Conservation (phyloP, 2,888 invertebrate genomes). For the Mechanitis mazaeus region DNA sequence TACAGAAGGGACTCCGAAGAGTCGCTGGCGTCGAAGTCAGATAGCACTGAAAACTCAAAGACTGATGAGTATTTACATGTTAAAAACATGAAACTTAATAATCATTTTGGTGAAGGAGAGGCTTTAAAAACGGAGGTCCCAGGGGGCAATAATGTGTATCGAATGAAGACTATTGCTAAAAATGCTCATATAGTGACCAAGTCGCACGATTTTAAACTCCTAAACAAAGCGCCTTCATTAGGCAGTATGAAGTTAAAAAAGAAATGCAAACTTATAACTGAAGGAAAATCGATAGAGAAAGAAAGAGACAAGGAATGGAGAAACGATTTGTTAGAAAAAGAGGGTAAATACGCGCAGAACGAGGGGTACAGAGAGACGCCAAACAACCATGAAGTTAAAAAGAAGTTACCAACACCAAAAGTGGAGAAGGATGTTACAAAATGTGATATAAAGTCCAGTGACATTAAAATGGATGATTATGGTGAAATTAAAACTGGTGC, state of each 20-base stretch:
- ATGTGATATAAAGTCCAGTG: slow-evolving; percentile 64
- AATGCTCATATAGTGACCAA: slow-evolving; percentile 72
- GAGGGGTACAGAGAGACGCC: slow-evolving; percentile 70
- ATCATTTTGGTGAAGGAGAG: slow-evolving; percentile 56
- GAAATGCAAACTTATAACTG: slow-evolving; percentile 58
- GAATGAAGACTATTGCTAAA: slow-evolving; percentile 71
- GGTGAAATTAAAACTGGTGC: slow-evolving; percentile 55
- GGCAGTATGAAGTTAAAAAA: slow-evolving; percentile 65
- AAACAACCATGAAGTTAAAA: slow-evolving; percentile 65
- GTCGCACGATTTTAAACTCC: slow-evolving; percentile 61
- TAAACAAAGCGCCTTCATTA: slow-evolving; percentile 51
- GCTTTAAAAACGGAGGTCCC: slow-evolving; percentile 63
- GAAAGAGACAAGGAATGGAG: slow-evolving; percentile 75
- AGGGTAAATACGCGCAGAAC: slow-evolving; percentile 72
- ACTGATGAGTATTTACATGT: slow-evolving; percentile 64
- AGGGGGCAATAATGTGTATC: slow-evolving; percentile 61
- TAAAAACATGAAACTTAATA: slow-evolving; percentile 61
- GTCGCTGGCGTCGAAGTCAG: slow-evolving; percentile 52
- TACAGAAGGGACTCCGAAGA: slow-evolving; percentile 60
- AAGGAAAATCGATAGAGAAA: slow-evolving; percentile 52
- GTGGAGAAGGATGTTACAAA: slow-evolving; percentile 54
- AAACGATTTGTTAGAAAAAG: slow-evolving; percentile 75
- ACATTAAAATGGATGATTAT: slow-evolving; percentile 56
- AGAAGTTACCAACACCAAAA: slow-evolving; percentile 65
- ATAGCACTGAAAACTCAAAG: slow-evolving; percentile 55